Conservation (phyloP, 30 jellyfish, hydroid and myxozoan species). For the Catostylus mosaicus region DNA sequence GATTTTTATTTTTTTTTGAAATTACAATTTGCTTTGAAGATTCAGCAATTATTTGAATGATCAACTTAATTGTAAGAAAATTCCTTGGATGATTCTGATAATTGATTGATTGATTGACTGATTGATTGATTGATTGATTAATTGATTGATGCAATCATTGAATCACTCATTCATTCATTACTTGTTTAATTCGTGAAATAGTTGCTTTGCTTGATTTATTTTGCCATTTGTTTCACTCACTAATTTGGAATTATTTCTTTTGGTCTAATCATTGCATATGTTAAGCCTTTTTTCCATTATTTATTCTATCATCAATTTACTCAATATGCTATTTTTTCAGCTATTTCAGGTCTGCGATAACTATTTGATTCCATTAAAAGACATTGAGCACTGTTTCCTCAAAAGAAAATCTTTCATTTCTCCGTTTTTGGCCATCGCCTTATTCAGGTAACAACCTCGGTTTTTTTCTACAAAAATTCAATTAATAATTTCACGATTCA, state of each 20-base stretch:
- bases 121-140: background rate
- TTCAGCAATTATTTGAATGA: too few species aligned
- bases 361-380: slow-evolving; percentile 32
- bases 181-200: background rate
- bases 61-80: background rate
- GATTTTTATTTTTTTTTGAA: too few species aligned
- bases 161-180: background rate
- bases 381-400: slow-evolving; percentile 45
- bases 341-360: slow-evolving; percentile 44
- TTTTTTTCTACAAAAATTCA: too few species aligned
- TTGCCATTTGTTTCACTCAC: too few species aligned
- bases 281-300: background rate
- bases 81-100: background rate
- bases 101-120: background rate
- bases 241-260: too few species aligned
- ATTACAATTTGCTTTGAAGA: too few species aligned
- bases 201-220: background rate
- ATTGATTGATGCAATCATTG: background rate
- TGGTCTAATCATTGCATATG: background rate
- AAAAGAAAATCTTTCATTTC: slow-evolving; percentile 41
- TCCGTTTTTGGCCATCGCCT: slow-evolving; percentile 52
- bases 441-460: slow-evolving; percentile 44
- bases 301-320: background rate
- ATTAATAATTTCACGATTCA: too few species aligned
- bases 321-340: slow-evolving; percentile 3